phyloP scores from a whole-genome alignment of 2,888 invertebrate genomes.

The Trachelus stipa region DNA sequence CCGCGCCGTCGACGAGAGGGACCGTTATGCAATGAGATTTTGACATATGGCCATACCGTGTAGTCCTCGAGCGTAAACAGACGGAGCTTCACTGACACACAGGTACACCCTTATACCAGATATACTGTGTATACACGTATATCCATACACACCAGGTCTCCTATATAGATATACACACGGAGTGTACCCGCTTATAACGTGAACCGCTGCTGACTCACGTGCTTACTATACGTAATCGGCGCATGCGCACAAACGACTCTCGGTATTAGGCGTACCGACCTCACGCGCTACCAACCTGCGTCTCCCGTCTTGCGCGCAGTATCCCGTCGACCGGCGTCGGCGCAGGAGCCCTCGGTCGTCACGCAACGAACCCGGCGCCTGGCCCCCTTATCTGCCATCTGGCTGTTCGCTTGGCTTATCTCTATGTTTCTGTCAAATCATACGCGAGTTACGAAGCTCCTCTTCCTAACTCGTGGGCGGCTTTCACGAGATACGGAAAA shows the following conservation, averaged over 20 bases:
- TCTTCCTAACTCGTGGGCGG: not conserved
- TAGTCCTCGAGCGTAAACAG: conserved; percentile 41
- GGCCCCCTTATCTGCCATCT: conserved; percentile 17
- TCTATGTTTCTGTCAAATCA: conserved; percentile 49
- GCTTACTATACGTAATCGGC: not conserved
- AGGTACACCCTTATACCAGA: no score
- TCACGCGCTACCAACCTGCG: not conserved
- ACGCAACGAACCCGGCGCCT: not conserved
- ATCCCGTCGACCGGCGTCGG: not conserved
- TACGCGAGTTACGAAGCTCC: conserved; percentile 38
- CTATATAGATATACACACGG: not conserved
- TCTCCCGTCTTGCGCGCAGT: not conserved
- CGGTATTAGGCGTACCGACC: not conserved
- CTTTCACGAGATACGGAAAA: not conserved
- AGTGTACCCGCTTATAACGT: not conserved
- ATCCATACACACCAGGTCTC: not conserved
- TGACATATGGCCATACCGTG: conserved; percentile 37
- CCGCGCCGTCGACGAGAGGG: conserved; percentile 14
- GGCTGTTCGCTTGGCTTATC: conserved; percentile 42
- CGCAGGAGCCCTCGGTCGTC: not conserved
- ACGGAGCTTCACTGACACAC: conserved; percentile 11
- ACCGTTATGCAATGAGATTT: conserved; percentile 50
- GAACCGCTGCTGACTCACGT: conserved; percentile 10
- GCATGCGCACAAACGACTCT: not conserved
- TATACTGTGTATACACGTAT: not conserved